These are phyloP conservation scores for Gymnorhina tibicen DNA, from an alignment of 2,113 vertebrate species.

Conservation along the genomic window DNA sequence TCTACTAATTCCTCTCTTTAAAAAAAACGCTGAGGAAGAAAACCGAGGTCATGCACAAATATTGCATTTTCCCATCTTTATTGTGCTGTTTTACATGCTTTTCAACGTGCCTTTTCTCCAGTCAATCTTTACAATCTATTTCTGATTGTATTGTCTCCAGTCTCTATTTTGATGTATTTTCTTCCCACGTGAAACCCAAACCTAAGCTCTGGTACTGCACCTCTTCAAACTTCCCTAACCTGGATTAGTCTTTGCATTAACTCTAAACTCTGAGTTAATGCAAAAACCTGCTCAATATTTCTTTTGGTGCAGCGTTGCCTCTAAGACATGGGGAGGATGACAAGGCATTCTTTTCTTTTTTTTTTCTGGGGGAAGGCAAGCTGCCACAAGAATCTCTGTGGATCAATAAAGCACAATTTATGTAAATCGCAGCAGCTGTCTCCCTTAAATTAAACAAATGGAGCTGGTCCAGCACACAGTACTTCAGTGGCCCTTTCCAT, in stretches of 20 bases:
- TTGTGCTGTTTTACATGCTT: neutral
- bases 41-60: neutral
- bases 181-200: neutral
- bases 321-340: neutral
- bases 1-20: neutral
- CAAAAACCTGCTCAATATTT: neutral
- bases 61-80: neutral
- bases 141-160: too few relatives aligned
- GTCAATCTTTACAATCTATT: too few relatives aligned
- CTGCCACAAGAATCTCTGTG: constrained; percentile 36
- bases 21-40: neutral
- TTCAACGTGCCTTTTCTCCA: neutral
- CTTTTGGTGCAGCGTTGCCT: neutral
- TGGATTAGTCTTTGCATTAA: neutral
- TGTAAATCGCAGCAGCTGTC: constrained; percentile 51
- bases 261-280: neutral
- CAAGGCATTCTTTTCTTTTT: neutral
- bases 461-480: neutral
- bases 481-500: constrained; percentile 10
- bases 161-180: neutral
- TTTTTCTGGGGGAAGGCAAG: constrained; percentile 20
- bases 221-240: neutral
- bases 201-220: neutral
- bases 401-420: constrained; percentile 56
- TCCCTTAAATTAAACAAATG: constrained; percentile 51